Percentiles rank a stretch among this genome's conserved stretches.
Conservation (phyloP, 2,797 vertebrate genomes). For the Syngnathus acus region DNA sequence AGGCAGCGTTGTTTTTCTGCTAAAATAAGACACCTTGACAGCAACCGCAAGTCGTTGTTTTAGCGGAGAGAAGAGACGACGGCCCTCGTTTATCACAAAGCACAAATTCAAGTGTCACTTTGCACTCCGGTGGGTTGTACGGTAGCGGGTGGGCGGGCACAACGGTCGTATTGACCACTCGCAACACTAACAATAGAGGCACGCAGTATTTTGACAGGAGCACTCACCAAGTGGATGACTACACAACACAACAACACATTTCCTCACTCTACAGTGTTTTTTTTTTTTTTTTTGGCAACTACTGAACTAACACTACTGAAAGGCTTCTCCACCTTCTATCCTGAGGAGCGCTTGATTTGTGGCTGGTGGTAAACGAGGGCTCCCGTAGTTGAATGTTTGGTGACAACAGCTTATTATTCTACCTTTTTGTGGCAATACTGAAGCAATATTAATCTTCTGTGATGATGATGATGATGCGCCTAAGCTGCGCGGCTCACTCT, state of each 20-base stretch:
- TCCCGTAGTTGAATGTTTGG: conserved; percentile 32
- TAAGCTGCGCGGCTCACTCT: conserved; percentile 43
- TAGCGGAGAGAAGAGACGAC: conserved; percentile 24
- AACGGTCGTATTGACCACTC: conserved; percentile 7
- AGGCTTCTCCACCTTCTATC: conserved; percentile 13
- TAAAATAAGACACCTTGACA: conserved; percentile 40
- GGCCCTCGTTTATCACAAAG: conserved; percentile 60
- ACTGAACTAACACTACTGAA: conserved; percentile 69
- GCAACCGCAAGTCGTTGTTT: conserved; percentile 9
- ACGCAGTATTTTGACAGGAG: neutral
- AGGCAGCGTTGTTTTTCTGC: conserved; percentile 41
- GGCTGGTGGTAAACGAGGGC: conserved; percentile 58
- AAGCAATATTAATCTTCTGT: conserved; percentile 74
- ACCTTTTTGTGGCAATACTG: conserved; percentile 69
- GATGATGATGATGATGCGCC: conserved; percentile 39
- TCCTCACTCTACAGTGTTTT: neutral
- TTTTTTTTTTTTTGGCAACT: conserved; percentile 35
- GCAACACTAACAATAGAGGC: neutral
- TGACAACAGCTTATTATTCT: conserved; percentile 55
- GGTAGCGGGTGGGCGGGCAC: conserved; percentile 4
- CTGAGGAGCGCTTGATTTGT: neutral
- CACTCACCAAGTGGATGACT: neutral
- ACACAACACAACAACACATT: neutral
- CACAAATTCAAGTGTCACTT: conserved; percentile 15
- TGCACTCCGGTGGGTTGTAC: conserved; percentile 9